Evolutionary conservation across 2,888 invertebrate genomes (phyloP), one percentile per base, ranked within the genome.

Genomic region (Nomada lathburiana): DNA sequence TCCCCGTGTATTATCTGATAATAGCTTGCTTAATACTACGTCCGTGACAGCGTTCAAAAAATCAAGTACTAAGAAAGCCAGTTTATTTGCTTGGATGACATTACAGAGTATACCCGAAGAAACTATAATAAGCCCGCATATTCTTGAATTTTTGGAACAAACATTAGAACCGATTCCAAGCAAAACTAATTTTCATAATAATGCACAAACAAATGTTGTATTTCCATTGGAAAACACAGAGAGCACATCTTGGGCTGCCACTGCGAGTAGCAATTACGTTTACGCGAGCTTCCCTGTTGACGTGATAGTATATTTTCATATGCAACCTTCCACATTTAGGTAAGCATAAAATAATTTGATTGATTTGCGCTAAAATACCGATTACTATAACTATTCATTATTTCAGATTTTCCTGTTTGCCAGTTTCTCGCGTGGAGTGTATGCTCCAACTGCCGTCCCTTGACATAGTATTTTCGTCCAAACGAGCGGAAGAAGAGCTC

Each of bases 231-330:
- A 93, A 57, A 93, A 88, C 76, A 90, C 86, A 42, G 94, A 94
- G 74, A 94, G 92, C 75, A 92, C 93, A 52, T 93, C 93, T 9
- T 93, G 93, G 91, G 92, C 93, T 7, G 93, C 91, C 2, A 92
- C 93, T 16, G 92, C 93, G 44, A 92, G 89, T 75, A 92, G 92
- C 63, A 94, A 93, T 89, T 97, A 97, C 92, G 97, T 97, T 86
- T 98, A 98, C 93, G 97, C 98, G 53, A 98, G 98, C 73, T 99
- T 99, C 94, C 99, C 99, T 0, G 99, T 99, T 0, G 99, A 99
- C 94, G 99, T 99, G 36, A 98, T 99, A 89, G 99, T 99, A 59
- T 99, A 99, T 94, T 98, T 99, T 95, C 98, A 98, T 94, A 99
- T 99, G 97, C 98, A 99, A 93, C 99, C 99, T 0, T 98, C 98